phyloP scores from a whole-genome alignment of 2,113 vertebrate genomes.

The Heptranchias perlo region DNA sequence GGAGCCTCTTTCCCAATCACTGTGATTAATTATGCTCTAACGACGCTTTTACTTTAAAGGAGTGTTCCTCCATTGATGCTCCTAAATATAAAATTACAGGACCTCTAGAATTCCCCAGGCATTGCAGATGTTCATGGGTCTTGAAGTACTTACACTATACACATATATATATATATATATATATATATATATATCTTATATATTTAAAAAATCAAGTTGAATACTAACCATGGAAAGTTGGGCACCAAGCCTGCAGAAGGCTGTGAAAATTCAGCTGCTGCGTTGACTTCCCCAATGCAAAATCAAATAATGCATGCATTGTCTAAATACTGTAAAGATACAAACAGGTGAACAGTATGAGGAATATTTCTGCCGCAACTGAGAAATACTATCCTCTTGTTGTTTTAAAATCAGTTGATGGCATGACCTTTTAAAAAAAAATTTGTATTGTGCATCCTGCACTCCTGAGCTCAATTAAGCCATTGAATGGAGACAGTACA shows the following conservation, averaged over 20 bases:
- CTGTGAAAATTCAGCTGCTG: neutral
- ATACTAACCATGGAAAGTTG: neutral
- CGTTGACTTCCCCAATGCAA: neutral
- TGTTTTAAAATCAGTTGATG: neutral
- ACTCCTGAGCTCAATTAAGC: neutral
- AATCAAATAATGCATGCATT: neutral
- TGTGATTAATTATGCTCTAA: neutral
- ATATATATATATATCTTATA: no score
- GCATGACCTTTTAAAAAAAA: neutral
- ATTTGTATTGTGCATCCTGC: neutral
- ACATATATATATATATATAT: no score
- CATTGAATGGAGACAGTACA: neutral
- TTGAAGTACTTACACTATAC: no score
- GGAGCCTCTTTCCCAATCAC: neutral
- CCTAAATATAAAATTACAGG: neutral
- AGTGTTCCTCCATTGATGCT: neutral
- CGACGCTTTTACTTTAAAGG: neutral
- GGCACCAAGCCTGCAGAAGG: neutral
- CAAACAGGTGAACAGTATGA: neutral
- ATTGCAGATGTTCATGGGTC: neutral
- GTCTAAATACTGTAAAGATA: neutral
- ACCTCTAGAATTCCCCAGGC: neutral
- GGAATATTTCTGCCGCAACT: neutral
- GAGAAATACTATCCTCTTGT: neutral
- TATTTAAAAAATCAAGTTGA: neutral